These are phyloP conservation scores for Petroica traversi DNA, from an alignment of 2,113 vertebrate genomes.

Conservation along the genomic window DNA sequence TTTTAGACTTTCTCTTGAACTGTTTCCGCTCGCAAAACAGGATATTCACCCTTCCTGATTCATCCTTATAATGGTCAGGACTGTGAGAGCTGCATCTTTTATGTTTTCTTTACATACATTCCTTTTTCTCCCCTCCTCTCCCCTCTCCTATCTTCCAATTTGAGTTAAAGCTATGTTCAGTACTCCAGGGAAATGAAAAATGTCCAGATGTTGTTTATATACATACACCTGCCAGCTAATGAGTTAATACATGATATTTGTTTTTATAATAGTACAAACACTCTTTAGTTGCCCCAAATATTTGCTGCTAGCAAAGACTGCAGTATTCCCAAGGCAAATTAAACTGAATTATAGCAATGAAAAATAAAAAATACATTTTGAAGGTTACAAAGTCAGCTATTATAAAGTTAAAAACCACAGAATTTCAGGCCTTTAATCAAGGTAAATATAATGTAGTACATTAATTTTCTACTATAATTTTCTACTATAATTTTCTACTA, in stretches of 20 bases:
- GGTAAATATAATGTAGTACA: not conserved
- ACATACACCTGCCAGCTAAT: conserved; percentile 28
- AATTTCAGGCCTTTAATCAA: not conserved
- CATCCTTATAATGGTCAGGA: not conserved
- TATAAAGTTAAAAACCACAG: not conserved
- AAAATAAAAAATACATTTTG: not conserved
- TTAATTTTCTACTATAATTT: not conserved
- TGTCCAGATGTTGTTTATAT: conserved; percentile 62
- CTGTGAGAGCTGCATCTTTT: not conserved
- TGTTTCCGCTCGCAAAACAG: not conserved
- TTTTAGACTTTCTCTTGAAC: not conserved
- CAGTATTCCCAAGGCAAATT: not conserved
- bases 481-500: not conserved
- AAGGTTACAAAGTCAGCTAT: not conserved
- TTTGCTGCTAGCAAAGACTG: conserved; percentile 22
- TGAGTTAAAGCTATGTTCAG: not conserved
- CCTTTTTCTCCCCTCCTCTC: not conserved
- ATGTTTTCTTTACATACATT: not conserved
- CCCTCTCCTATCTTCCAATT: not conserved
- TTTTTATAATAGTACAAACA: conserved; percentile 38
- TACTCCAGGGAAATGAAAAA: conserved; percentile 11
- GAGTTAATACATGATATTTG: conserved; percentile 36
- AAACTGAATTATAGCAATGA: not conserved
- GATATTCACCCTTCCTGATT: not conserved
- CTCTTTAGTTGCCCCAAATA: conserved; percentile 33